phyloP scores from a whole-genome alignment of 1,140 invertebrate genomes.

The Penaeus japonicus region DNA sequence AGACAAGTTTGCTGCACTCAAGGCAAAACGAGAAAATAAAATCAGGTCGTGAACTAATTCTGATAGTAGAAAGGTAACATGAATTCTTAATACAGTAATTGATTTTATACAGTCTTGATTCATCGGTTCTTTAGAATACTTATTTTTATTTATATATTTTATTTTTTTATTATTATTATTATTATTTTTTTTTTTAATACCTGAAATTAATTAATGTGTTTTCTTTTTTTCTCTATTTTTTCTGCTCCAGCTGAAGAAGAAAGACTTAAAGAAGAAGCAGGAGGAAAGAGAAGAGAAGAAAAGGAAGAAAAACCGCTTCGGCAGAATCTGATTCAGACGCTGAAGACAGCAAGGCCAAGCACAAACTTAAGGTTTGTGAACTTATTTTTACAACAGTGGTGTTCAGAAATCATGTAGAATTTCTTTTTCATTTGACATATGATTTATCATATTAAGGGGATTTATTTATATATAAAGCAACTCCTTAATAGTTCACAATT shows the following conservation, averaged over 20 bases:
- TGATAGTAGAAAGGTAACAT: not conserved
- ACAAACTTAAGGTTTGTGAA: slow-evolving; percentile 76
- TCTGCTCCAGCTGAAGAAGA: slow-evolving; percentile 44
- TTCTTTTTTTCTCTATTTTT: not conserved
- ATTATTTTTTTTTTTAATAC: too few relatives aligned
- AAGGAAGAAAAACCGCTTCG: slow-evolving; percentile 27
- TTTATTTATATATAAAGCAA: not conserved
- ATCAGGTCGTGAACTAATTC: slow-evolving; percentile 63
- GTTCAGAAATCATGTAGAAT: not conserved
- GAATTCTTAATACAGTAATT: too few relatives aligned
- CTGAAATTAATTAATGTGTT: too few relatives aligned
- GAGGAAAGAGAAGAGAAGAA: slow-evolving; percentile 47
- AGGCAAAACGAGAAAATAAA: slow-evolving; percentile 88
- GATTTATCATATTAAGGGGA: not conserved
- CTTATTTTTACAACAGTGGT: not conserved
- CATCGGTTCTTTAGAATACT: too few relatives aligned
- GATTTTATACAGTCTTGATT: too few relatives aligned
- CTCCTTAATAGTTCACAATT: not conserved
- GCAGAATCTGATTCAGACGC: slow-evolving; percentile 51
- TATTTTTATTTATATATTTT: too few relatives aligned
- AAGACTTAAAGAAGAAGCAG: slow-evolving; percentile 50
- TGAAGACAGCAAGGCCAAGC: slow-evolving; percentile 67
- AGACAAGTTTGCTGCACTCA: slow-evolving; percentile 91
- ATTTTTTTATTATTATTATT: too few relatives aligned
- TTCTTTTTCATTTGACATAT: not conserved